Conservation (phyloP, 92 coral and sea anemone species). For the Galaxea fascicularis region DNA sequence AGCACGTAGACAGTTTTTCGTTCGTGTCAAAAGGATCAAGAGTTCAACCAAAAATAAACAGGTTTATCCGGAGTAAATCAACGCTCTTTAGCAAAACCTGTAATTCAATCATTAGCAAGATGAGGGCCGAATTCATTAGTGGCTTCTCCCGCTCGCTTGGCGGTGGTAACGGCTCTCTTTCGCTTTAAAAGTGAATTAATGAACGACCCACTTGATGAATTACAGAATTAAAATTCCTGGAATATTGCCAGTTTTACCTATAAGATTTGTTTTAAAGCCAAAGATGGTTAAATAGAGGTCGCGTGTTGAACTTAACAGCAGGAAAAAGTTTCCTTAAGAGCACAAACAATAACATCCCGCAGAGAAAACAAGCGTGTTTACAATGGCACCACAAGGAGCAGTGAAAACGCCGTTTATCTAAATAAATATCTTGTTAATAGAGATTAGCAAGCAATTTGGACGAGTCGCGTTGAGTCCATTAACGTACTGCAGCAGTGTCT, state of each 20-base stretch:
- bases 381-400: conserved; percentile 36
- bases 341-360: conserved; percentile 49
- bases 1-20: conserved; percentile 3
- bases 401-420: conserved; percentile 40
- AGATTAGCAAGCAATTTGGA: conserved; percentile 39
- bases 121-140: conserved; percentile 7
- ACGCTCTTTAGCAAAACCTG: conserved; percentile 14
- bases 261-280: neutral
- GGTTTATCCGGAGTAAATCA: conserved; percentile 26
- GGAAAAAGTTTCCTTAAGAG: conserved; percentile 8
- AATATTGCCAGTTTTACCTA: neutral
- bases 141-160: neutral
- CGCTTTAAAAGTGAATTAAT: neutral
- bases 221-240: conserved; percentile 4
- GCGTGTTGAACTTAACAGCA: conserved; percentile 30
- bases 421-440: conserved; percentile 54
- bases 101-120: conserved; percentile 28
- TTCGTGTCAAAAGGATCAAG: conserved; percentile 26
- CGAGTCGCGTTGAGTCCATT: conserved; percentile 40
- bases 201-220: neutral
- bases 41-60: conserved; percentile 30
- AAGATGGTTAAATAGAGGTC: neutral
- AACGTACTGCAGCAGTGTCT: conserved; percentile 10
- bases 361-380: conserved; percentile 53
- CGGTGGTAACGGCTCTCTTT: neutral